Evolutionary conservation across 2,113 vertebrate genomes (phyloP), one percentile per base, ranked within the genome.

Genomic region (Athene cunicularia): DNA sequence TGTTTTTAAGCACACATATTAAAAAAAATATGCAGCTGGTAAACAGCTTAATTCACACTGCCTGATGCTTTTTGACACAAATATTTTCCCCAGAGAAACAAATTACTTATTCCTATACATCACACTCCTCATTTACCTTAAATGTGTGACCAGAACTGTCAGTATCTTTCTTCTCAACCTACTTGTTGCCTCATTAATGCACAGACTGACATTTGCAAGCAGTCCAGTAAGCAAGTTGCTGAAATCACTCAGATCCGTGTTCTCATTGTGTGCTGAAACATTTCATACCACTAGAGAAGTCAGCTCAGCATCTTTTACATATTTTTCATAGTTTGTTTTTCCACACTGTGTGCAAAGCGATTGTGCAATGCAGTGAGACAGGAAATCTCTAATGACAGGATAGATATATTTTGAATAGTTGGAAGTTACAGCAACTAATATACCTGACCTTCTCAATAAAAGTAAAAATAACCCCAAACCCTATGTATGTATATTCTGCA

Each of bases 281-380:
- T 43, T 16, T 79, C 45, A 28, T 10, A 52, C 11, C 14, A 49
- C 9, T 64, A 52, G 6, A 70, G 11, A 62, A 64, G 22, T 33
- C 8, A 93, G 23, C 15, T 59, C 26, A 32, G 9, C 8, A 21
- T 20, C 24, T 85, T 74, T 47, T 50, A 35, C 17, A 15, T 1
- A 2, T 9, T 58, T 76, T 83, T 60, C 24, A 35, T 14, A 12
- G 33, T 12, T 76, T 45, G 8, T 26, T 88, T 66, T 88, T 55
- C 66, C 9, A 63, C 8, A 10, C 8, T 28, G 8, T 28, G 9
- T 68, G 32, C 33, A 58, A 90, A 55, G 3, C 41, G 2, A 5
- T 14, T 1, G 2, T 43, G 22, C 6, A 80, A 35, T 2, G 56
- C 28, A 59, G 14, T 63, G 26, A 37, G n/a, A 55, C 0, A 9